Evolutionary conservation across 2,888 invertebrate species (phyloP).

Genomic region (Caenorhabditis plicata): DNA sequence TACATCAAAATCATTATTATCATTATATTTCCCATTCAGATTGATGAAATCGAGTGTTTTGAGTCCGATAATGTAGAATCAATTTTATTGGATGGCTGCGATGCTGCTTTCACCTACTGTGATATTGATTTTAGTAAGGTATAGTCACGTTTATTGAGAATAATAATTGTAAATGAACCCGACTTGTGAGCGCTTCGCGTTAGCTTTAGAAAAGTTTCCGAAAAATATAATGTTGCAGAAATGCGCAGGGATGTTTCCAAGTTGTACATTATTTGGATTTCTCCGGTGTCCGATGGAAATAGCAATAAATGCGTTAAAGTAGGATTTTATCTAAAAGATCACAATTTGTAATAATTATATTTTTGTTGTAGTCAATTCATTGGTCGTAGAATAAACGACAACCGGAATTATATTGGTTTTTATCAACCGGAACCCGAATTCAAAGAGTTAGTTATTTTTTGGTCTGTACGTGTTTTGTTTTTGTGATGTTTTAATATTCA

Average conservation of each 20-base stretch:
- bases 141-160: neutral
- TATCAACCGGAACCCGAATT: constrained; percentile 26
- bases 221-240: constrained; percentile 3
- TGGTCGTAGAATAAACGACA: constrained; percentile 4
- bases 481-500: too few species aligned
- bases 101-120: constrained; percentile 10
- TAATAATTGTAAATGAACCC: too few species aligned
- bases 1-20: too few species aligned
- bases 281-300: constrained; percentile 7
- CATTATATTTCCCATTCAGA: constrained; percentile 5
- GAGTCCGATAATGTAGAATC: constrained; percentile 12
- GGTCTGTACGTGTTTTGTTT: too few species aligned
- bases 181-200: too few species aligned
- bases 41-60: constrained; percentile 16
- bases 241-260: constrained; percentile 17
- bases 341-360: neutral
- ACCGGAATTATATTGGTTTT: constrained; percentile 2
- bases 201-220: too few species aligned
- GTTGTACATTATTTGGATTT: constrained; percentile 15
- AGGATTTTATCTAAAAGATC: neutral
- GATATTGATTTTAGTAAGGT: constrained; percentile 15
- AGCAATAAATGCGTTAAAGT: constrained; percentile 10
- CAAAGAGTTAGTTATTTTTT: constrained; percentile 10
- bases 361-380: constrained; percentile 17
- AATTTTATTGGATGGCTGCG: constrained; percentile 17